Evolutionary conservation across 2,113 vertebrate genomes (phyloP), one percentile per base, ranked within the genome.

Genomic region (Oenanthe oenanthe): DNA sequence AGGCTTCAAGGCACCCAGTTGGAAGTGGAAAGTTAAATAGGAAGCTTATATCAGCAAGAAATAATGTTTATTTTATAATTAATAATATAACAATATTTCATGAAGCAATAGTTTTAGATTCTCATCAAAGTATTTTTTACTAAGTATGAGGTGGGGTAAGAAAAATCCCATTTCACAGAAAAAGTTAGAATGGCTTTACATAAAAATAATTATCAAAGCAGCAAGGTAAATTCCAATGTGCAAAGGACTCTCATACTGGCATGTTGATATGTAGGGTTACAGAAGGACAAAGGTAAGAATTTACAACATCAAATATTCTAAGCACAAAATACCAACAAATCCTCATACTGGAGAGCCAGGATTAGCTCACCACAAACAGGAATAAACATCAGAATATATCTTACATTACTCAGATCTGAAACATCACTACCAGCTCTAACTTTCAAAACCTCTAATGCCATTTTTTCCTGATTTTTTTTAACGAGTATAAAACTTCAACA

Each of bases 211-310:
- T 15, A 21, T 9, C 34, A 81, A 66, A 85, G 5, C 12, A 61
- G 22, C 4, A 8, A 78, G 2, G 5, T 25, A 6, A 31, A 43
- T 38, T 34, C 29, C 40, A 48, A 1, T 17, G 29, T 24, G 10
- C 60, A 80, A 48, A 40, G 20, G 36, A 31, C n/a, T 53, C 2
- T 0, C 20, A 16, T 17, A 29, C 2, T 19, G 47, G 2, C 31
- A 51, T 0, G 1, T 2, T 45, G 28, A 31, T 38, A 36, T 1
- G 4, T 7, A 31, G 3, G 3, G 28, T 36, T 73, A 42, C 6
- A 17, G 7, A 65, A 63, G 17, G 42, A n/a, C 34, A 83, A 61
- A 56, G 28, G 20, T 12, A 40, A 76, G 28, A 20, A 38, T 34
- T 76, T 56, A 47, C 17, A 68, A 21, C 21, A 48, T n/a, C 12